These are phyloP conservation scores for Drosophila suzukii DNA, from an alignment of 1,140 invertebrate species.

Conservation along the genomic window DNA sequence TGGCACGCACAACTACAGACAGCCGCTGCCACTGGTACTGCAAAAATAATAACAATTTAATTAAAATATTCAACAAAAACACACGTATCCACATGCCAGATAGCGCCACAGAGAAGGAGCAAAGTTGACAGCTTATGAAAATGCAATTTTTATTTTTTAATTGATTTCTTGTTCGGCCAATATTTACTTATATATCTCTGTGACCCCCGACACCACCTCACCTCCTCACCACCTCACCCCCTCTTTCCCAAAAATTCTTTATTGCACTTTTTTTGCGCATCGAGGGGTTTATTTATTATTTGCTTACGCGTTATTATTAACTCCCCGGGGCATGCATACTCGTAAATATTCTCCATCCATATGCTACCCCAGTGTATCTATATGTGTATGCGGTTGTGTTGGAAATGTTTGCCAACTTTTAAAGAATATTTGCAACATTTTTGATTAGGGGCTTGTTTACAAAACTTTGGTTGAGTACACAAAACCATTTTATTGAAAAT, in stretches of 20 bases:
- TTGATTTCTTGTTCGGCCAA: constrained; percentile 74
- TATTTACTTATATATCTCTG: constrained; percentile 65
- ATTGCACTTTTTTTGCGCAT: constrained; percentile 52
- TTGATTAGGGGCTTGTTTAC: constrained; percentile 41
- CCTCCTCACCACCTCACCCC: too few relatives aligned
- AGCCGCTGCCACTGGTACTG: constrained; percentile 25
- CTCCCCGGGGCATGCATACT: constrained; percentile 30
- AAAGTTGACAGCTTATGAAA: constrained; percentile 74
- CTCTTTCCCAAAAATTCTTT: constrained; percentile 5
- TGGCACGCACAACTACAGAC: constrained; percentile 61
- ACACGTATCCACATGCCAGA: constrained; percentile 57
- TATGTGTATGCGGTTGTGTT: constrained; percentile 3
- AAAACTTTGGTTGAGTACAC: constrained; percentile 34
- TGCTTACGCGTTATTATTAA: constrained; percentile 65
- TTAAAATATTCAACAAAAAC: constrained; percentile 79
- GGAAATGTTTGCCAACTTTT: constrained; percentile 12
- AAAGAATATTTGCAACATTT: constrained; percentile 40
- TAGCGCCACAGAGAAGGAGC: constrained; percentile 23
- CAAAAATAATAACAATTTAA: constrained; percentile 81
- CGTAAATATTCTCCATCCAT: not conserved
- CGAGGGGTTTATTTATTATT: constrained; percentile 64
- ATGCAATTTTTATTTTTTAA: constrained; percentile 79
- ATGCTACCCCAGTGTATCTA: not conserved
- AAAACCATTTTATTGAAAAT: constrained; percentile 50
- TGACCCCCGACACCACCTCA: not conserved